A percentile compares a stretch with the other conserved stretches of the same genome.
Evolutionary conservation across 1,140 invertebrate species (phyloP).

Genomic region (Pseudomyrmex gracilis): DNA sequence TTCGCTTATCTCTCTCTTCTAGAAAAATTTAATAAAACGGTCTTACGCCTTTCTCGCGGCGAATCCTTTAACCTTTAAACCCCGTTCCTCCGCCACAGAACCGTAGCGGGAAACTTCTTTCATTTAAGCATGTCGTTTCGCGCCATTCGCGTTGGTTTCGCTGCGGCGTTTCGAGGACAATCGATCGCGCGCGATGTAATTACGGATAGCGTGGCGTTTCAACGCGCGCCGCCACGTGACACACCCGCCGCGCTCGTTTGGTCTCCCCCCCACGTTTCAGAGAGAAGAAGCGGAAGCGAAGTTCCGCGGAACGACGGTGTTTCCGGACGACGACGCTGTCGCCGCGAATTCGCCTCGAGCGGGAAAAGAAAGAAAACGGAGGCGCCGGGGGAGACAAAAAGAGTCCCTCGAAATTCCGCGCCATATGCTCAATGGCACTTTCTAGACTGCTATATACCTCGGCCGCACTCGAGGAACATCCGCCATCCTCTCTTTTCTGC

Average conservation of each 20-base stretch:
- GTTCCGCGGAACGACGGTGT: neutral
- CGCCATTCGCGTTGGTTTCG: conserved; percentile 25
- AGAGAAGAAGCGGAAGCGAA: conserved; percentile 30
- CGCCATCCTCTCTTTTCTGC: neutral
- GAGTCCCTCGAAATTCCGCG: conserved; percentile 80
- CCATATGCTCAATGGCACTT: conserved; percentile 79
- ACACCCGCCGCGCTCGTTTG: conserved; percentile 7
- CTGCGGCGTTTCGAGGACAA: conserved; percentile 34
- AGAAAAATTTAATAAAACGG: conserved; percentile 56
- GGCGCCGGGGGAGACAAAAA: conserved; percentile 62
- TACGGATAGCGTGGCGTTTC: conserved; percentile 5
- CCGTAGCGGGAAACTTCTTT: conserved; percentile 43
- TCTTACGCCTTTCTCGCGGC: conserved; percentile 8
- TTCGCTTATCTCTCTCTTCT: conserved; percentile 13
- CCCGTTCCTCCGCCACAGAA: neutral
- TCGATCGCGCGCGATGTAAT: conserved; percentile 52
- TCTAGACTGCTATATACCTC: conserved; percentile 54
- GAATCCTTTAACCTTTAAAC: conserved; percentile 27
- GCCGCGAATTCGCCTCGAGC: conserved; percentile 1
- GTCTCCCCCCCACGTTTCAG: conserved; percentile 7
- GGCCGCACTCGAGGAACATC: conserved; percentile 61
- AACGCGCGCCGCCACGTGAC: conserved; percentile 13
- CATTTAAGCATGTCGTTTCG: conserved; percentile 43
- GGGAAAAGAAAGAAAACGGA: conserved; percentile 20
- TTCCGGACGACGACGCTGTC: neutral